Evolutionary conservation across 2,113 vertebrate genomes (phyloP), one percentile per base, ranked within the genome.

Genomic region (Myiozetetes cayanensis): DNA sequence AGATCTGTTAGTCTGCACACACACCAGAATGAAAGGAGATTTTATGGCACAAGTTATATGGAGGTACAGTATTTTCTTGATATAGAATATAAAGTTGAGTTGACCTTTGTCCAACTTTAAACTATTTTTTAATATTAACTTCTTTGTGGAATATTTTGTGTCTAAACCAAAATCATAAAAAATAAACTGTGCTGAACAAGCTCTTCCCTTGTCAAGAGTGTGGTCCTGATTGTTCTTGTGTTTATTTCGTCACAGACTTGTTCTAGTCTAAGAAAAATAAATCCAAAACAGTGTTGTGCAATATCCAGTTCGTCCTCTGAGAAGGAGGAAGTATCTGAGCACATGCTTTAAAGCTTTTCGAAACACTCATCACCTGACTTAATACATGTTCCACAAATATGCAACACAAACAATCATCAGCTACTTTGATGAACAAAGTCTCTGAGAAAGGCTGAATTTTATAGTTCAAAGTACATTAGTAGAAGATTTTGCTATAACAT

Each of bases 311-410:
- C 12, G 74, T 66, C 30, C 31, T 47, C n/a, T 53, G 19, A 78
- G 65, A 66, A 37, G 4, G 12, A 94, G 16, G 33, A 86, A 63
- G 14, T 59, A 24, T 43, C n/a, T 56, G 41, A 85, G 28, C 33
- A 70, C 3, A 46, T 31, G 5, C 4, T 55, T 85, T 15, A 46
- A 47, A 74, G 5, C 14, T 12, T 70, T 66, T 52, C 18, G 47
- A 39, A 93, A 30, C 3, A 31, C 9, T 59, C 1, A 7, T 37
- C 11, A 19, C 7, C 8, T 70, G 41, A 46, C 33, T 68, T 52
- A 16, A 6, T 50, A 24, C 17, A 37, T 0, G 2, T 20, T 66
- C 49, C 13, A 66, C 0, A 2, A 61, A 43, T 50, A 30, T 4
- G 3, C 25, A 55, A 61, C 33, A 17, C 2, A 47, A 65, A 22